These are phyloP conservation scores for Brachyptera risi DNA, from an alignment of 2,888 invertebrate species.

Conservation along the genomic window DNA sequence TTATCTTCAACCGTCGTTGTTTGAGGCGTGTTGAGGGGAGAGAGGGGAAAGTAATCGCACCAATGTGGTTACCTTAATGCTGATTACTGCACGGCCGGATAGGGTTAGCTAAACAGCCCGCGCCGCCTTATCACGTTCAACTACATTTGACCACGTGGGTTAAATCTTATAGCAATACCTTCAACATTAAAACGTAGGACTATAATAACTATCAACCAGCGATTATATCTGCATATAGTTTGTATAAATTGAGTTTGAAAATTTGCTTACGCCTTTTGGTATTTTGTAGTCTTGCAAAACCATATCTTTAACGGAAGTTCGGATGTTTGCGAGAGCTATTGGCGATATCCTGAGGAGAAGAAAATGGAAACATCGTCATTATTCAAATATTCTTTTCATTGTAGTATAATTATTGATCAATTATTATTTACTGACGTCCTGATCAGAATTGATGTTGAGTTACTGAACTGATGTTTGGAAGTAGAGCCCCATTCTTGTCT, in stretches of 20 bases:
- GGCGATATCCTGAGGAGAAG: constrained; percentile 47
- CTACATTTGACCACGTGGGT: background rate
- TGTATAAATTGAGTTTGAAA: background rate
- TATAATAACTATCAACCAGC: background rate
- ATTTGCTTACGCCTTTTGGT: constrained; percentile 53
- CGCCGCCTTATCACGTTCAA: background rate
- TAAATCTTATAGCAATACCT: too few relatives aligned
- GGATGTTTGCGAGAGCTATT: constrained; percentile 53
- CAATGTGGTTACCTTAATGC: constrained; percentile 16
- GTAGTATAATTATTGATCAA: too few relatives aligned
- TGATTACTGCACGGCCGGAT: constrained; percentile 10
- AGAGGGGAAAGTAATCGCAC: too few relatives aligned
- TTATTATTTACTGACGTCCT: too few relatives aligned
- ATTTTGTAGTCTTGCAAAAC: constrained; percentile 59
- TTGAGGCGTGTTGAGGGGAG: too few relatives aligned
- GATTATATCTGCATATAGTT: background rate
- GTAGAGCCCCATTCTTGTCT: too few relatives aligned
- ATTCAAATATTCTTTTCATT: too few relatives aligned
- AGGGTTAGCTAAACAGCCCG: background rate
- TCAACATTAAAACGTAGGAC: too few relatives aligned
- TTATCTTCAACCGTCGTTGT: background rate
- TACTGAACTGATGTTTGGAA: too few relatives aligned
- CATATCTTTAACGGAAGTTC: constrained; percentile 52
- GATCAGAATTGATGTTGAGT: too few relatives aligned
- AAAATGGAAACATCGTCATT: background rate